Conservation (phyloP, 2,797 vertebrate species). For the Esox masquinongy region DNA sequence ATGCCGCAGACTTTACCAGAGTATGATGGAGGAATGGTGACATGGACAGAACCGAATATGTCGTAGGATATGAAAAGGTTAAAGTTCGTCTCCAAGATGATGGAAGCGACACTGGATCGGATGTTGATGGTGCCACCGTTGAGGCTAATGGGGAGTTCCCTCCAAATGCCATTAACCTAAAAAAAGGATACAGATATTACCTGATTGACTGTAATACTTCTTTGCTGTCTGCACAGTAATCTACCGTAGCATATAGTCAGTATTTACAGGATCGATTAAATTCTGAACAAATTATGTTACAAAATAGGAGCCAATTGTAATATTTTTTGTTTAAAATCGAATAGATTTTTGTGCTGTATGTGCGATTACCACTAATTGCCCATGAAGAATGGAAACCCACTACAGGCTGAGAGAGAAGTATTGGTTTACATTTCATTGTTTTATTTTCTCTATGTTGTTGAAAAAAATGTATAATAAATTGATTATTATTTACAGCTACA, state of each 20-base stretch:
- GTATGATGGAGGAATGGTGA: constrained; percentile 75
- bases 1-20: constrained; percentile 80
- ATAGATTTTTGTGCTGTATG: too few species aligned
- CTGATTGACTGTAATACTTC: not conserved
- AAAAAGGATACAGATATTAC: constrained; percentile 11
- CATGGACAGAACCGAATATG: constrained; percentile 69
- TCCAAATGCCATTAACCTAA: constrained; percentile 81
- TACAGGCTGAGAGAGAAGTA: too few species aligned
- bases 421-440: too few species aligned
- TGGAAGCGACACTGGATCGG: constrained; percentile 61
- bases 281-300: too few species aligned
- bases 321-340: too few species aligned
- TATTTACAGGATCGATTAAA: not conserved
- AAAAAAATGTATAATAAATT: too few species aligned
- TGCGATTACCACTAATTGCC: too few species aligned
- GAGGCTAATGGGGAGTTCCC: constrained; percentile 73
- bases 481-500: too few species aligned
- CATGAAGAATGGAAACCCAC: too few species aligned
- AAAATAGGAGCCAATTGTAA: too few species aligned
- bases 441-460: too few species aligned
- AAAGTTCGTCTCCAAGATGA: constrained; percentile 74
- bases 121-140: constrained; percentile 59
- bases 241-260: not conserved
- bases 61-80: constrained; percentile 77
- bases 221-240: not conserved